Conservation (phyloP, 2,113 vertebrate genomes). For the Spermophilus dauricus region DNA sequence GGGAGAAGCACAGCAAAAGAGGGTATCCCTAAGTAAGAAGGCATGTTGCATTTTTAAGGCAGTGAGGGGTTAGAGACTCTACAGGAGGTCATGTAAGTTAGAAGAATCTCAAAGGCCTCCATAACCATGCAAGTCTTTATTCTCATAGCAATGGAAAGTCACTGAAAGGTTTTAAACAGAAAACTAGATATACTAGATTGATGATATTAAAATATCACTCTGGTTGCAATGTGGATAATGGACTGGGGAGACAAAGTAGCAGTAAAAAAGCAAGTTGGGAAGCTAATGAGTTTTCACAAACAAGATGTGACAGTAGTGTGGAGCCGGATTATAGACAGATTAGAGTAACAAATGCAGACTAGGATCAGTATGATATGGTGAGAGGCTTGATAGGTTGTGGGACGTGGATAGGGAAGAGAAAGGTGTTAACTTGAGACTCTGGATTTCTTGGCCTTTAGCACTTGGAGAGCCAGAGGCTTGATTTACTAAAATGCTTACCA, state of each 20-base stretch:
- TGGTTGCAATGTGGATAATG: not conserved
- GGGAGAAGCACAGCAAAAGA: not conserved
- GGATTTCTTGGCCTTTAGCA: not conserved
- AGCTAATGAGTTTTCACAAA: not conserved
- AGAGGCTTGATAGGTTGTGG: not conserved
- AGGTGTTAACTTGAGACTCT: not conserved
- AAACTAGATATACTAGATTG: not conserved
- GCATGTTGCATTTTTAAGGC: not conserved
- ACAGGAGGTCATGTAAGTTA: not conserved
- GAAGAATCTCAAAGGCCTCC: not conserved
- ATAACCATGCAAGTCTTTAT: not conserved
- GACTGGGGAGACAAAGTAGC: not conserved
- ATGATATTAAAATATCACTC: not conserved
- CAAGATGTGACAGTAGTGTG: not conserved
- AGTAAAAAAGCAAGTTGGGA: not conserved
- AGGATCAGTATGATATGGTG: not conserved
- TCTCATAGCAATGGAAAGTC: not conserved
- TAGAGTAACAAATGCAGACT: not conserved
- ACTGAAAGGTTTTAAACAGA: not conserved
- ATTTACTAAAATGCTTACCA: not conserved
- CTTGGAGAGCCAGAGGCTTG: not conserved
- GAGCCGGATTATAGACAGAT: not conserved
- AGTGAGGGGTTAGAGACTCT: not conserved
- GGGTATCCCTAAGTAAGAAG: not conserved
- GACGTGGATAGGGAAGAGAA: not conserved